Conservation (phyloP, 2,888 invertebrate species). For the Drosophila anomalata region DNA sequence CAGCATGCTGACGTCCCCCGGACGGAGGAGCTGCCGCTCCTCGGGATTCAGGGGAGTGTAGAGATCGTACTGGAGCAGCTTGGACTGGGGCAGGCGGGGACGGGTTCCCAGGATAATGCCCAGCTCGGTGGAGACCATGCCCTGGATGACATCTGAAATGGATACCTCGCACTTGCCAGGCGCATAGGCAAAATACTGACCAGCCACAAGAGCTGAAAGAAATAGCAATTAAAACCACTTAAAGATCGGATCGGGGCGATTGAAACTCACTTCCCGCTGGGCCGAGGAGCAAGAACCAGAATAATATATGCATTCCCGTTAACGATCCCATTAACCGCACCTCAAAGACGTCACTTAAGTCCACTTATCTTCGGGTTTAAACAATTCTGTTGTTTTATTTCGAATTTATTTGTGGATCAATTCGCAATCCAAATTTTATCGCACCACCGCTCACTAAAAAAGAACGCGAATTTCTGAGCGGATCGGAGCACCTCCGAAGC, state of each 20-base stretch:
- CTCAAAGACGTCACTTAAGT: constrained; percentile 36
- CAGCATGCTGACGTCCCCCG: constrained; percentile 63
- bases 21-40: constrained; percentile 59
- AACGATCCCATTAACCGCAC: constrained; percentile 28
- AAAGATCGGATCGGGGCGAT: background rate
- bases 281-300: constrained; percentile 38
- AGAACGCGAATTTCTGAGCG: constrained; percentile 45
- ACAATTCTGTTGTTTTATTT: constrained; percentile 20
- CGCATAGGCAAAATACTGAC: constrained; percentile 66
- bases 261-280: constrained; percentile 28
- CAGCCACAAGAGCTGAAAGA: constrained; percentile 18
- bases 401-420: constrained; percentile 11
- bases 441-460: constrained; percentile 44
- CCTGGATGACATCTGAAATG: constrained; percentile 64
- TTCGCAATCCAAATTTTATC: constrained; percentile 33
- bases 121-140: constrained; percentile 62
- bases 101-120: constrained; percentile 52
- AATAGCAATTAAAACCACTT: background rate
- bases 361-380: constrained; percentile 35
- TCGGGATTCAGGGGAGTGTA: constrained; percentile 74
- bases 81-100: constrained; percentile 46
- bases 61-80: constrained; percentile 73
- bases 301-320: constrained; percentile 25
- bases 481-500: constrained; percentile 55
- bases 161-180: constrained; percentile 73